phyloP scores from a whole-genome alignment of 2,797 vertebrate species.

The Otolemur crassicaudatus region DNA sequence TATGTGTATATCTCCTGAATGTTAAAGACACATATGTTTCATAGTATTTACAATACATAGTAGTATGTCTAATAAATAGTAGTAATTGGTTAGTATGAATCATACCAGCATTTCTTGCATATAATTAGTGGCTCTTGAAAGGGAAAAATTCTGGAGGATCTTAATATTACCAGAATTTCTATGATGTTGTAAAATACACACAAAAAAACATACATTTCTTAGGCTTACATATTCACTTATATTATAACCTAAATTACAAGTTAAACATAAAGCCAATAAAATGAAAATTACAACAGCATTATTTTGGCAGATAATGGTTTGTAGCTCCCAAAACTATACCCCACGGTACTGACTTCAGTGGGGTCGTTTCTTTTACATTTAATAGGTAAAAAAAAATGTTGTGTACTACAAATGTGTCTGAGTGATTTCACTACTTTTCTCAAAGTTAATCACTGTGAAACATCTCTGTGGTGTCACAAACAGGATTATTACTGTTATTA shows the following conservation, averaged over 20 bases:
- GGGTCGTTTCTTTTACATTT: background rate
- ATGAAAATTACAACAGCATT: background rate
- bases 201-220: background rate
- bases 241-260: background rate
- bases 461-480: background rate
- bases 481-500: background rate
- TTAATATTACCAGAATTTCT: background rate
- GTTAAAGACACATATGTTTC: background rate
- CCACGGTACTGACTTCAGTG: background rate
- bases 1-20: rapidly evolving
- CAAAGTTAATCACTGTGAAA: background rate
- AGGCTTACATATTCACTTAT: background rate
- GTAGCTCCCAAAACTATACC: background rate
- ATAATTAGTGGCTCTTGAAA: background rate
- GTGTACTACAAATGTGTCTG: background rate
- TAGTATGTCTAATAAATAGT: background rate
- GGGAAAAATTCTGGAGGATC: background rate
- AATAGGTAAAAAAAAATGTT: background rate
- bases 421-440: background rate
- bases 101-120: background rate
- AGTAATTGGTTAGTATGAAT: background rate
- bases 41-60: too few species aligned
- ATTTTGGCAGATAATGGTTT: background rate
- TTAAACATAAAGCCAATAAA: background rate
- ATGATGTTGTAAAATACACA: background rate